Evolutionary conservation across 2,888 invertebrate species (phyloP).

Genomic region (Dryobotodes eremita): DNA sequence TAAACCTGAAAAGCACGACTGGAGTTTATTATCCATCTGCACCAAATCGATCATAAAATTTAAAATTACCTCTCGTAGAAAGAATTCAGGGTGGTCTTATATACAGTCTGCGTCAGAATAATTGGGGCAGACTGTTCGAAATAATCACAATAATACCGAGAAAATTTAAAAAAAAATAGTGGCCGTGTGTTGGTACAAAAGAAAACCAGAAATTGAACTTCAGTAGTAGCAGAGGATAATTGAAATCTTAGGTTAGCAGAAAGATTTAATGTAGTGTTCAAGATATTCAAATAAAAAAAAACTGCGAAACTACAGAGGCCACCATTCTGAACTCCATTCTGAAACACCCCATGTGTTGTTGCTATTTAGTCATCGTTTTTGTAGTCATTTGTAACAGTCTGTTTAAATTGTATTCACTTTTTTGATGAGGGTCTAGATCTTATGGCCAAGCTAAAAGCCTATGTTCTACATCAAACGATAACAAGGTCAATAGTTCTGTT

Average conservation of each 20-base stretch:
- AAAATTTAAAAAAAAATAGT: too few species aligned
- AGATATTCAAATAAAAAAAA: neutral
- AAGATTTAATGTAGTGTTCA: neutral
- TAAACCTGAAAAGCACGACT: conserved; percentile 2
- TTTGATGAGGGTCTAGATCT: neutral
- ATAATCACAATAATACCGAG: neutral
- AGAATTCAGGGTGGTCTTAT: neutral
- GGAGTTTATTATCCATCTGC: conserved; percentile 14
- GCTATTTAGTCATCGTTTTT: neutral
- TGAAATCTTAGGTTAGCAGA: neutral
- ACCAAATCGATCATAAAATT: conserved; percentile 15
- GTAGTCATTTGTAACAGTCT: neutral
- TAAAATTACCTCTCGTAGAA: conserved; percentile 4
- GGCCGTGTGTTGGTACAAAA: neutral
- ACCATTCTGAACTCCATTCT: neutral
- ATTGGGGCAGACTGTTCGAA: neutral
- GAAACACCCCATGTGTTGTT: neutral
- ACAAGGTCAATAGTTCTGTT: conserved; percentile 37
- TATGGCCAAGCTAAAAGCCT: neutral
- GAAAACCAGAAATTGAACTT: neutral
- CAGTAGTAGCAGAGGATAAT: too few species aligned
- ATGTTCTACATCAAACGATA: neutral
- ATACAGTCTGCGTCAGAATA: neutral
- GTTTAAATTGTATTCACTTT: neutral
- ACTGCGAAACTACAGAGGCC: neutral